phyloP scores from a whole-genome alignment of 1,140 invertebrate species.

The Helicorthomorpha holstii region DNA sequence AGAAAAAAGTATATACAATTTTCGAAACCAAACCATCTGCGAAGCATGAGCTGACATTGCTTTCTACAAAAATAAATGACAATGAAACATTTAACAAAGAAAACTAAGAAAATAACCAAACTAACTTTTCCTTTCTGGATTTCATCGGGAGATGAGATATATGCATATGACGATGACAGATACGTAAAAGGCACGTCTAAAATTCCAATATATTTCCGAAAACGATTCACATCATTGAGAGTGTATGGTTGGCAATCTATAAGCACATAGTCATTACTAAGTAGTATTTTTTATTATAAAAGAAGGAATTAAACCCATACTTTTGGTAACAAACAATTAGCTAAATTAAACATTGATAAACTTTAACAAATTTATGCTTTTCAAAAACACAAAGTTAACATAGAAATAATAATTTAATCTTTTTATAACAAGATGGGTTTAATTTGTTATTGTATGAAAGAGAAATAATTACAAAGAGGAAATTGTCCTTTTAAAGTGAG shows the following conservation, averaged over 20 bases:
- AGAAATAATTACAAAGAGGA: not conserved
- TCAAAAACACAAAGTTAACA: not conserved
- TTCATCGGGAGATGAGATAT: conserved; percentile 27
- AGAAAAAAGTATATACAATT: conserved; percentile 74
- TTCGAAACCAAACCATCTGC: conserved; percentile 84
- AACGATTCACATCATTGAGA: conserved; percentile 61
- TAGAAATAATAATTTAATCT: not conserved
- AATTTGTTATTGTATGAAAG: not conserved
- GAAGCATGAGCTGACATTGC: conserved; percentile 73
- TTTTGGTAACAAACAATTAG: conserved; percentile 55
- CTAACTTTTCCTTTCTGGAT: conserved; percentile 8
- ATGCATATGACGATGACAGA: conserved; percentile 53
- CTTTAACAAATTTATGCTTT: not conserved
- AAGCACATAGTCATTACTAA: no score
- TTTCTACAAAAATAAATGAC: conserved; percentile 35
- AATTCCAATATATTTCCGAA: conserved; percentile 70
- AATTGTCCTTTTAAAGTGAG: not conserved
- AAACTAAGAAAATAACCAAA: conserved; percentile 10
- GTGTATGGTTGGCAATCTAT: conserved; percentile 60
- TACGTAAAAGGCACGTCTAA: conserved; percentile 65
- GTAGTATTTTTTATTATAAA: no score
- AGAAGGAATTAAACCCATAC: no score
- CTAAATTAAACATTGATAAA: conserved; percentile 17
- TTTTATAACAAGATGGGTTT: not conserved
- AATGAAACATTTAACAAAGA: conserved; percentile 15